Percentiles rank a stretch among this genome's conserved stretches.
Evolutionary conservation across 2,888 invertebrate genomes (phyloP).

Genomic region (Epistrophe grossulariae): DNA sequence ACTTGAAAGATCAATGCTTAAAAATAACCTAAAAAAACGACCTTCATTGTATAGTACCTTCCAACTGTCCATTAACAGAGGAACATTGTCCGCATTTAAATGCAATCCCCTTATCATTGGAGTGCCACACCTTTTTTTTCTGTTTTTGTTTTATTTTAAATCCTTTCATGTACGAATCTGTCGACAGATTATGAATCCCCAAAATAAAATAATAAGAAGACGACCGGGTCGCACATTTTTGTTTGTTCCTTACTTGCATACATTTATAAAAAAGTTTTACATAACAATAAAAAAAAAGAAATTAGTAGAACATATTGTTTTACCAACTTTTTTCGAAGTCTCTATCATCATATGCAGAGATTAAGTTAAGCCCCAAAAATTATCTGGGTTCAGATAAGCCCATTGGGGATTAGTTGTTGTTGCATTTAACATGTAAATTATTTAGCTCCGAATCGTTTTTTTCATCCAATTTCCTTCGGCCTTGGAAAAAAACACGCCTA

Average conservation of each 20-base stretch:
- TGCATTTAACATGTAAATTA: no score
- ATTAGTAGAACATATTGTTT: no score
- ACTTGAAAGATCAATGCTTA: neutral
- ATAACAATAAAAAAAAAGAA: no score
- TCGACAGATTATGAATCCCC: slow-evolving; percentile 16
- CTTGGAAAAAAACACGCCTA: no score
- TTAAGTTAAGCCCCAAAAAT: no score
- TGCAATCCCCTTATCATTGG: slow-evolving; percentile 33
- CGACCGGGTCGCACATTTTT: neutral
- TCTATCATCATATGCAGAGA: neutral
- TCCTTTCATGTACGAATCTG: slow-evolving; percentile 17
- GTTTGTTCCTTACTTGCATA: neutral
- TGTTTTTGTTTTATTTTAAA: slow-evolving; percentile 6
- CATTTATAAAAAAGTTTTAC: no score
- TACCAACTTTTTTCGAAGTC: neutral
- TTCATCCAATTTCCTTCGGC: no score
- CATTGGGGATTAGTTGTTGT: no score
- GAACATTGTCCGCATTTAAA: slow-evolving; percentile 48
- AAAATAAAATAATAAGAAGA: neutral
- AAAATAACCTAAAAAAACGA: neutral
- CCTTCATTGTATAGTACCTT: neutral
- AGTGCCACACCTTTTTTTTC: slow-evolving; percentile 48
- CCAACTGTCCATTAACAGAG: slow-evolving; percentile 33
- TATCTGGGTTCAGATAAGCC: no score
- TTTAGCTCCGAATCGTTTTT: no score